Base-by-base conservation (phyloP, 2,797 vertebrate genomes). In the Adrianichthys oophorus region DNA sequence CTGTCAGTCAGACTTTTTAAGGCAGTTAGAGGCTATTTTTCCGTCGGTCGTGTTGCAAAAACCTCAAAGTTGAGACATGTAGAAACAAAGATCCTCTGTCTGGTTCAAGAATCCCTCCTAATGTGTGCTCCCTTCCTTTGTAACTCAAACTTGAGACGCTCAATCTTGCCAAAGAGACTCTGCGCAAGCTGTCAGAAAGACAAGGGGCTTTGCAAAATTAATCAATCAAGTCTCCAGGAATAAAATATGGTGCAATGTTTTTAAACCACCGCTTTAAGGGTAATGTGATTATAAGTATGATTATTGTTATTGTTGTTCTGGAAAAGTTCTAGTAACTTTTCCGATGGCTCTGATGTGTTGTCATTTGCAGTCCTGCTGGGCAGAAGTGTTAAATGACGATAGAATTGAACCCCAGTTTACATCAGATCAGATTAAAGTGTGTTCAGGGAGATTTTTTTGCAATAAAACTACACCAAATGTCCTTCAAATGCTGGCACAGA, bases 311-410 rank as follows among this genome's bases (percentile, higher is more conserved):
- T 91, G 89, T 92, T 91, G 61, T 88, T 73, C 65, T 77, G 79
- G 76, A 84, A 77, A 89, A 80, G 76, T 74, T 78, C 16, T 62
- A 48, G 46, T 50, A 4, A 45, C 17, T 58, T 75, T 59, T 70
- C 60, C 67, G 2, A 21, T 21, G 19, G 19, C 19, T 21, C 19
- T 21, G 82, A 63, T 80, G 46, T 75, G 75, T 90, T 89, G 90
- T 92, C 89, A 90, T 86, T 85, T 79, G 76, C 85, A 88, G 89
- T 91, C 91, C 92, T 93, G 92, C 92, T 92, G 92, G 92, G 89
- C 92, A 93, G 92, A 88, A 91, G 89, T 88, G 72, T 83, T 85
- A 85, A 51, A 17, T 90, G 90, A 87, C 90, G 84, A 59, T 80
- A 68, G 80, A 88, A 76, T 79, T 74, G 51, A 69, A 72, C 79